Percentiles rank a stretch among this genome's conserved stretches.
Conservation (phyloP, 2,888 invertebrate species). For the Drosophila tanythrix region DNA sequence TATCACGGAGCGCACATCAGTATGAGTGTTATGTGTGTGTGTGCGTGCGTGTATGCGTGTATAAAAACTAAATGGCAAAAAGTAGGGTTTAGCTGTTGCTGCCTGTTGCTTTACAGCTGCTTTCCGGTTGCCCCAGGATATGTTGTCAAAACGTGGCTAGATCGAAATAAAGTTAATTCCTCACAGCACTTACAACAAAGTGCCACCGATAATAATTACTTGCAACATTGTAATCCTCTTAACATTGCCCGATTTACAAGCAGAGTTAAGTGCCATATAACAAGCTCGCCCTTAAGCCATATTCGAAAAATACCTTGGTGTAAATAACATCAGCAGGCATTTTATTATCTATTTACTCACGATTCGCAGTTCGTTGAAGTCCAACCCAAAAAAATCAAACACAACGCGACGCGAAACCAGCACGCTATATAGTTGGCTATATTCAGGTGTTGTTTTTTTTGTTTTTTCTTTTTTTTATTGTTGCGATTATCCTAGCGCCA, state of each 20-base stretch:
- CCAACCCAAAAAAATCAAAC: constrained; percentile 12
- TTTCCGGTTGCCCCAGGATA: constrained; percentile 17
- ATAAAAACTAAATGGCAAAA: constrained; percentile 72
- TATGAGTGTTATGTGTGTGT: constrained; percentile 6
- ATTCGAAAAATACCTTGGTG: constrained; percentile 17
- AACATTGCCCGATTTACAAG: constrained; percentile 73
- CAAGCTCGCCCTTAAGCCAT: not conserved
- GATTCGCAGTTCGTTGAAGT: constrained; percentile 39
- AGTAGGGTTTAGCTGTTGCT: constrained; percentile 42
- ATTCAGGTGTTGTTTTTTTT: constrained; percentile 1
- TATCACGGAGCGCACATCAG: constrained; percentile 58
- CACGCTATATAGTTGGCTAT: constrained; percentile 19
- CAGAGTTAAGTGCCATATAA: constrained; percentile 58
- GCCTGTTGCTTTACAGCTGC: constrained; percentile 24
- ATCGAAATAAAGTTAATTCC: constrained; percentile 80
- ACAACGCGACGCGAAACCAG: constrained; percentile 19
- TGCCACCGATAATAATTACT: constrained; percentile 74
- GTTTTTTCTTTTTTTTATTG: not conserved
- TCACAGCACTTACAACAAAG: constrained; percentile 51
- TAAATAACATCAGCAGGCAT: constrained; percentile 46
- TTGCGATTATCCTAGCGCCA: constrained; percentile 23
- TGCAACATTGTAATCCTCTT: constrained; percentile 80
- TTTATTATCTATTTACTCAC: constrained; percentile 59
- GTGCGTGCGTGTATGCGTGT: constrained; percentile 20
- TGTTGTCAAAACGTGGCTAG: constrained; percentile 68